Evolutionary conservation across 2,888 invertebrate genomes (phyloP).

Genomic region (Drepanosiphum platanoidis): DNA sequence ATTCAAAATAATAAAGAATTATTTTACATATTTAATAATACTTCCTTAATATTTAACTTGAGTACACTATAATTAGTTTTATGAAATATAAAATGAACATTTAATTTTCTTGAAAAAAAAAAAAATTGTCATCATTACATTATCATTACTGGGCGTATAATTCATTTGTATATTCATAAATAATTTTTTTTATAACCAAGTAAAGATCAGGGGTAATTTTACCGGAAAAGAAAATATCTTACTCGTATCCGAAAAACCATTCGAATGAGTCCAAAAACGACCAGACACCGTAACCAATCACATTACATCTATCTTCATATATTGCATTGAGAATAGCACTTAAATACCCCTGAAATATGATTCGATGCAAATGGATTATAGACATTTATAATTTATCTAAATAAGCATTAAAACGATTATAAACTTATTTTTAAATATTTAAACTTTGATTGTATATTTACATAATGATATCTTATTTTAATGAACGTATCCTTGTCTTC

Average conservation of each 20-base stretch:
- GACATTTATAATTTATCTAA: background rate
- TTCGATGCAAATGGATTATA: background rate
- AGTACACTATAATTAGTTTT: too few relatives aligned
- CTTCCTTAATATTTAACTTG: too few relatives aligned
- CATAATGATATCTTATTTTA: slow-evolving; percentile 50
- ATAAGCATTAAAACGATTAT: too few relatives aligned
- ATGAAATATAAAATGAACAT: too few relatives aligned
- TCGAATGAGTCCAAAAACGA: slow-evolving; percentile 84
- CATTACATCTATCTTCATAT: slow-evolving; percentile 70
- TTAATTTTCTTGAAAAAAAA: too few relatives aligned
- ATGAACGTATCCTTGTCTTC: slow-evolving; percentile 65
- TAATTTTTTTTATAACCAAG: background rate
- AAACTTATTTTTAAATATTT: too few relatives aligned
- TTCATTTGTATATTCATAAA: background rate
- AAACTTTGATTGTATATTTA: slow-evolving; percentile 8
- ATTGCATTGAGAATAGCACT: slow-evolving; percentile 69
- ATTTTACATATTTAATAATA: too few relatives aligned
- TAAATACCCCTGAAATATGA: slow-evolving; percentile 67
- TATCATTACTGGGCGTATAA: too few relatives aligned
- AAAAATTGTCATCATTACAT: background rate
- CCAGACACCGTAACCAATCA: slow-evolving; percentile 79
- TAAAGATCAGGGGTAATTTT: background rate
- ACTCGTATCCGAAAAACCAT: slow-evolving; percentile 80
- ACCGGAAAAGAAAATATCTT: slow-evolving; percentile 66
- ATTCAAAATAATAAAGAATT: too few relatives aligned